A percentile compares a stretch with the other conserved stretches of the same genome.
Conservation (phyloP, 2,888 invertebrate species). For the Eupeodes latifasciatus region DNA sequence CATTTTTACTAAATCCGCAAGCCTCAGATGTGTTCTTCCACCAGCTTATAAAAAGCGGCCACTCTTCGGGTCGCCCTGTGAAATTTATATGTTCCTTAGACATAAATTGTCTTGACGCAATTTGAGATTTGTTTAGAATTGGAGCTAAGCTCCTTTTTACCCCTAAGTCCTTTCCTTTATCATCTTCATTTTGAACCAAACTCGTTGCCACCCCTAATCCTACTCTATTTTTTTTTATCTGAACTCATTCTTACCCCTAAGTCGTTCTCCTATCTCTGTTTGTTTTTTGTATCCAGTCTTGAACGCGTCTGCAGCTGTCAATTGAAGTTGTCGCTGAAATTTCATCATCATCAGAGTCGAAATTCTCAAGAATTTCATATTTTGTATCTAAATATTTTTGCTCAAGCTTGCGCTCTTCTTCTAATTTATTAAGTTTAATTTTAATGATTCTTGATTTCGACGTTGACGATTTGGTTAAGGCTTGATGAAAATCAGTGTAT, state of each 20-base stretch:
- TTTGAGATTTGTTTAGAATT: constrained; percentile 22
- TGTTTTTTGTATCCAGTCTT: neutral
- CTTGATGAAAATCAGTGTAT: neutral
- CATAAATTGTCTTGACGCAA: constrained; percentile 31
- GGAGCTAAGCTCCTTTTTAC: neutral
- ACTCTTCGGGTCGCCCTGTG: constrained; percentile 39
- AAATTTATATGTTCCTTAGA: constrained; percentile 17
- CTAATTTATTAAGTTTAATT: too few relatives aligned
- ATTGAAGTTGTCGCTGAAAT: neutral
- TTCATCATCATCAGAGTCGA: neutral
- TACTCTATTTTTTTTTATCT: neutral
- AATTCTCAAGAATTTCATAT: constrained; percentile 26
- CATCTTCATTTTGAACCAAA: too few relatives aligned
- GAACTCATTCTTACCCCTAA: neutral
- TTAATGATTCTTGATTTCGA: too few relatives aligned
- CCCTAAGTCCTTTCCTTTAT: too few relatives aligned
- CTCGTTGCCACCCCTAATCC: neutral
- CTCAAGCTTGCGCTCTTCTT: too few relatives aligned
- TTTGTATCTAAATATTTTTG: neutral
- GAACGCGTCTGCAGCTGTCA: neutral
- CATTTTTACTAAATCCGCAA: too few relatives aligned
- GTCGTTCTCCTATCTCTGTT: neutral
- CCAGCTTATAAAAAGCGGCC: constrained; percentile 43
- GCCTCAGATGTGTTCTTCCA: constrained; percentile 13
- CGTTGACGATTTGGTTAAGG: neutral